These are phyloP conservation scores for Phyllotis vaccarum DNA, from an alignment of 2,797 vertebrate species.

Conservation along the genomic window DNA sequence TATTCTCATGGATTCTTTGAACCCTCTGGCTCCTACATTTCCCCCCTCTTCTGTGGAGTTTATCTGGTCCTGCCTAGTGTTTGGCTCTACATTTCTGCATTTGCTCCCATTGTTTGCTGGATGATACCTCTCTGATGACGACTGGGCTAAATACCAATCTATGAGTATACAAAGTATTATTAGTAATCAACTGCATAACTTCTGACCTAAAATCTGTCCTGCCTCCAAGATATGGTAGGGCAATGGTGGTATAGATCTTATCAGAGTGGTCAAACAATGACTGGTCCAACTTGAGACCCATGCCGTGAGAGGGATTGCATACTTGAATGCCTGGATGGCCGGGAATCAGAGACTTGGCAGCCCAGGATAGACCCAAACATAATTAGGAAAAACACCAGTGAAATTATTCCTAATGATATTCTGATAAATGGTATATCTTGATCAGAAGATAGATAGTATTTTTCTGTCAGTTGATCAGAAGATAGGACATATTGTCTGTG, in stretches of 20 bases:
- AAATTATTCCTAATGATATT: background rate
- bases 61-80: background rate
- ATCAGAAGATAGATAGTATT: background rate
- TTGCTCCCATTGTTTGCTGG: background rate
- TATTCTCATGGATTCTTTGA: background rate
- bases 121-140: background rate
- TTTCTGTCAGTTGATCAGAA: constrained; percentile 11
- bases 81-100: background rate
- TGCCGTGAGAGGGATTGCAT: background rate
- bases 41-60: background rate
- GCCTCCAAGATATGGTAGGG: background rate
- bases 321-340: background rate
- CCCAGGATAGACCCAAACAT: background rate
- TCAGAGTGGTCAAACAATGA: background rate
- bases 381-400: background rate
- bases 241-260: background rate
- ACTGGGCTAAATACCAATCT: background rate
- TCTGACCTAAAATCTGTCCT: background rate
- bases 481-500: too few relatives aligned
- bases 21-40: background rate
- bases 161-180: background rate
- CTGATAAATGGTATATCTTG: background rate
- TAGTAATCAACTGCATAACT: background rate
- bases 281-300: background rate
- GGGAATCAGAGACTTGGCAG: background rate